phyloP scores from a whole-genome alignment of 2,888 invertebrate species.

The Pyrochroa serraticornis region DNA sequence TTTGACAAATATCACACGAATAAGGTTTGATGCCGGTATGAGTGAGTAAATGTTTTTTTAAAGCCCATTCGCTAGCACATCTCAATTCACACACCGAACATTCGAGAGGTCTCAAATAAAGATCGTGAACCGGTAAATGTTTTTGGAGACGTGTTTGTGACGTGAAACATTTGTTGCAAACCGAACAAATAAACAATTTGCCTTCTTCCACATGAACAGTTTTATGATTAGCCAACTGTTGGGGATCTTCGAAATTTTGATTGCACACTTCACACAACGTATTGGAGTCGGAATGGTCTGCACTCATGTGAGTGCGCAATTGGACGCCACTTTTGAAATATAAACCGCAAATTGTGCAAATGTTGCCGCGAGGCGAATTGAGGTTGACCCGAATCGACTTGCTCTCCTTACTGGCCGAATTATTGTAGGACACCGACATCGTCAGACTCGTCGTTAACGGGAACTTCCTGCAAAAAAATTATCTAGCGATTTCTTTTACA shows the following conservation, averaged over 20 bases:
- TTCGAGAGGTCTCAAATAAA: constrained; percentile 54
- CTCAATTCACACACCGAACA: constrained; percentile 57
- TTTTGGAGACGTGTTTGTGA: constrained; percentile 55
- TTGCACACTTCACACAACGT: constrained; percentile 33
- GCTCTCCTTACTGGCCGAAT: constrained; percentile 53
- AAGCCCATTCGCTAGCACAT: constrained; percentile 55
- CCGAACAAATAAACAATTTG: constrained; percentile 53
- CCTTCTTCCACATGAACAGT: constrained; percentile 23
- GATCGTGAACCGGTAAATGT: constrained; percentile 57
- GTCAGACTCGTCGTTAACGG: constrained; percentile 57
- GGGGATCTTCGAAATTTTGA: constrained; percentile 15
- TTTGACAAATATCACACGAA: constrained; percentile 56
- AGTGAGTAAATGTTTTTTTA: constrained; percentile 57
- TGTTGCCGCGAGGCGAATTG: constrained; percentile 30
- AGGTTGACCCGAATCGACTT: constrained; percentile 58
- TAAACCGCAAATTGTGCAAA: constrained; percentile 39
- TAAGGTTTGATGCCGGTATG: constrained; percentile 48
- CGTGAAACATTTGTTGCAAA: constrained; percentile 57
- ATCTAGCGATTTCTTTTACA: too few species aligned
- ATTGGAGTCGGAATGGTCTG: constrained; percentile 28
- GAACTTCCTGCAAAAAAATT: constrained; percentile 39
- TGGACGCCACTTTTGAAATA: constrained; percentile 34
- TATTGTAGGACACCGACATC: constrained; percentile 55
- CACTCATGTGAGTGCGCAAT: constrained; percentile 34
- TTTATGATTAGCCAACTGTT: constrained; percentile 27